Evolutionary conservation across 53 echinoderm and acorn worm species (phyloP), one percentile per base, ranked within the genome.

Genomic region (Echinarachnius parma): DNA sequence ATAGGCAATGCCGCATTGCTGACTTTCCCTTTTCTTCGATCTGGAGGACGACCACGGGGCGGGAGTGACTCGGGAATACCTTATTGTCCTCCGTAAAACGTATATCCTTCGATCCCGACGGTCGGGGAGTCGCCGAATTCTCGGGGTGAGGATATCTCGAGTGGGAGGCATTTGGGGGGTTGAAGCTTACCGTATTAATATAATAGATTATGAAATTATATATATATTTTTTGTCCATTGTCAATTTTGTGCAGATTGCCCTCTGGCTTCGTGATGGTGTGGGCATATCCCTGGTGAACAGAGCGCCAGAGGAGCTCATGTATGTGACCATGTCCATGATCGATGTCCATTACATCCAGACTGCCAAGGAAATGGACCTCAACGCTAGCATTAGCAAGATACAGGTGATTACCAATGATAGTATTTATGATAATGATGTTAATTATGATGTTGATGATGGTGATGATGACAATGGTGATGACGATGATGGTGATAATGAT

Each of bases 331-430:
- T 98, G n/a, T 47, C 63, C 11, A 86, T 83, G 20, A 86, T 98
- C 18, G 91, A 98, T 66, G 88, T 98, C 16, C 87, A 88, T 46
- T 87, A 80, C 58, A 60, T 87, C n/a, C 83, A 84, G 57, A 85
- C 80, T 15, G 50, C 9, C 28, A 82, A 78, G 32, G 91, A 88
- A 31, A 80, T 84, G 5, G 78, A 88, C 22, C 83, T 98, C 37
- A 91, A 88, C 47, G 98, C 91, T 3, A 78, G 78, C 21, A 79
- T 98, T 49, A 70, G 84, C 44, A 88, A 88, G 26, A 86, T 98
- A 21, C 98, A 98, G 91, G 98, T 98, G 72, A 72, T 20, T 46
- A 9, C 15, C 19, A 29, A 65, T 65, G 46, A 47, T 47, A 19
- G 10, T 16, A 37, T 4, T 64, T 0, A 28, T 47, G 48, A 29